Base-by-base conservation (phyloP, 2,888 invertebrate species). In the Melinaea menophilus region DNA sequence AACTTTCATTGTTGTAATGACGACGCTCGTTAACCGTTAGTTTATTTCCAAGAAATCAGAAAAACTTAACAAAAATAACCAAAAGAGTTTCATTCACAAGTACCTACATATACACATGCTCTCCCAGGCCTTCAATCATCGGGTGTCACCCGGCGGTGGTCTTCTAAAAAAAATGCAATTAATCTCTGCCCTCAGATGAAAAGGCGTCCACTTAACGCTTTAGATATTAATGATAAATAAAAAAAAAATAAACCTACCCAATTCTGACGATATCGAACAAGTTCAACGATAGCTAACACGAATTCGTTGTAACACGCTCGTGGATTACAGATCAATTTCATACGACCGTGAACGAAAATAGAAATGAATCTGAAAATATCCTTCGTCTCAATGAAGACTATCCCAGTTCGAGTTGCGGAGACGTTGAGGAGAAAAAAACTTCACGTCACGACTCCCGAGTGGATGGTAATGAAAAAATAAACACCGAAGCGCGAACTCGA, bases 371-470 rank as follows among this genome's bases (percentile, higher is more conserved):
- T 58, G 37, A 56, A 65, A 61, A 46, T 57, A 31, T 3, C 55
- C 12, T 35, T 59, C 41, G 59, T 56, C 12, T 59, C 59, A 2
- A 12, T 59, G 59, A 62, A 47, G 69, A 68, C 73, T 72, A 75
- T 74, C 75, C 76, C 78, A 57, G 62, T 77, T 78, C 78, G 75
- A 80, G 80, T 81, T 81, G 85, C 85, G 82, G 82, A 78, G 75
- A 74, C 73, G 64, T 69, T 70, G 37, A 37, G 7, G 37, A 41
- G 11, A 72, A 75, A 82, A 89, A 87, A 87, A 87, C 81, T 75
- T 75, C 74, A 78, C 79, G 82, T 85, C 87, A 87, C 88, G 88
- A 86, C 82, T 85, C 79, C 82, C 79, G 81, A 82, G 80, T 79
- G 86, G 82, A 79, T 82, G 79, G 78, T 78, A 76, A 70, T 68